Base-by-base conservation (phyloP, 1,140 invertebrate species). In the Bombus terrestris region DNA sequence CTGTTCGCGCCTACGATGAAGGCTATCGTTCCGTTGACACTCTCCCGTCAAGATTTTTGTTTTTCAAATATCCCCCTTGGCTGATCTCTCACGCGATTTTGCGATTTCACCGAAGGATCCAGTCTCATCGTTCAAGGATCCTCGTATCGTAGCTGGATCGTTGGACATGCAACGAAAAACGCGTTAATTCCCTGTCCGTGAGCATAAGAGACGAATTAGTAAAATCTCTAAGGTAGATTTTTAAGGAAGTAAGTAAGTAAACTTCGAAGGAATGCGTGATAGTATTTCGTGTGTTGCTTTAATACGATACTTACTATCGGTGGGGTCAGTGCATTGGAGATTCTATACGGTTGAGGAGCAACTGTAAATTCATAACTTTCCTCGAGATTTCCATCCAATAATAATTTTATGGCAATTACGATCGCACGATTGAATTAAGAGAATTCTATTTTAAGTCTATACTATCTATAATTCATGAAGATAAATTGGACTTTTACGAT, bases 1-100 rank as follows among this genome's bases (percentile, higher is more conserved):
- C 91, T 91, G 87, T 89, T 91, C 89, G 91, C 91, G 90, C 90
- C 92, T 91, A 92, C 91, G 90, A 92, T 91, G 91, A 93, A 94
- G 92, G 91, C 91, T 94, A 93, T 94, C 92, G 91, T 90, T 93
- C 92, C 89, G 93, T 93, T 93, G 93, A 92, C 92, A 91, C 85
- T 92, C 90, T 77, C 76, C 64, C 80, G 89, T 90, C 89, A 88
- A 90, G 86, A 90, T 90, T 88, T 81, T 88, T 81, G 79, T 86
- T 85, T 90, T 86, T 22, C 82, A 32, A 76, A 89, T 83, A 64
- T 57, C 41, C 53, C 68, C 4, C 25, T 32, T n/a, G 28, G 28
- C 13, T 32, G 22, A 72, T 43, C 66, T 37, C 68, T 22, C 64
- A 25, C 47, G 37, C 15, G 76, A 62, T 32, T 74, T 57, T 35